Evolutionary conservation across 2,888 invertebrate genomes (phyloP).

Genomic region (Branchipolynoe longqiensis): DNA sequence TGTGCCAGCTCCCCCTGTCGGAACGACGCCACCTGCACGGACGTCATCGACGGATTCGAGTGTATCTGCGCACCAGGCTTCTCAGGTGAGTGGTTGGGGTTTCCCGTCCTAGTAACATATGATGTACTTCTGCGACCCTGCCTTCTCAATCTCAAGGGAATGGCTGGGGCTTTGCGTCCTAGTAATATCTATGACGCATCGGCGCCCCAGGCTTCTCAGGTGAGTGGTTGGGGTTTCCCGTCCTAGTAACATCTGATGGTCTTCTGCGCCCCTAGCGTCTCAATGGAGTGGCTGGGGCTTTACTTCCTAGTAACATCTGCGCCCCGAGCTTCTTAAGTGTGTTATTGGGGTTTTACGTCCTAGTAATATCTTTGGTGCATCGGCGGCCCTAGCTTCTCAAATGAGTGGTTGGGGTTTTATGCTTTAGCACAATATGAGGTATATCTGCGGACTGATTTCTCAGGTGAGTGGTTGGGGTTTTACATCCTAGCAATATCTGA

Average conservation of each 20-base stretch:
- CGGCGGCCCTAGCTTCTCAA: slow-evolving; percentile 68
- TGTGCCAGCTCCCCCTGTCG: slow-evolving; percentile 19
- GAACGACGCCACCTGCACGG: slow-evolving; percentile 5
- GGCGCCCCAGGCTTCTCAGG: slow-evolving; percentile 68
- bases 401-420: neutral
- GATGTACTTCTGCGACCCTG: no score
- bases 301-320: slow-evolving; percentile 61
- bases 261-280: neutral
- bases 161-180: neutral
- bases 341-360: neutral
- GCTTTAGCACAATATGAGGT: no score
- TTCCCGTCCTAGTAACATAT: no score
- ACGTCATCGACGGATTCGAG: slow-evolving; percentile 60
- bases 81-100: slow-evolving; percentile 16
- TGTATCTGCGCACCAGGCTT: slow-evolving; percentile 70
- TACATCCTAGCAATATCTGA: slow-evolving; percentile 41
- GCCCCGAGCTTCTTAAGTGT: slow-evolving; percentile 63
- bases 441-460: neutral
- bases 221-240: neutral
- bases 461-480: neutral
- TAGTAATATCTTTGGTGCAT: no score
- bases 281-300: neutral
- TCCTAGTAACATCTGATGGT: no score
- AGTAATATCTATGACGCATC: slow-evolving; percentile 65
- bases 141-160: neutral